phyloP scores from a whole-genome alignment of 1,140 invertebrate species.

The Pseudobourletiella spinata region DNA sequence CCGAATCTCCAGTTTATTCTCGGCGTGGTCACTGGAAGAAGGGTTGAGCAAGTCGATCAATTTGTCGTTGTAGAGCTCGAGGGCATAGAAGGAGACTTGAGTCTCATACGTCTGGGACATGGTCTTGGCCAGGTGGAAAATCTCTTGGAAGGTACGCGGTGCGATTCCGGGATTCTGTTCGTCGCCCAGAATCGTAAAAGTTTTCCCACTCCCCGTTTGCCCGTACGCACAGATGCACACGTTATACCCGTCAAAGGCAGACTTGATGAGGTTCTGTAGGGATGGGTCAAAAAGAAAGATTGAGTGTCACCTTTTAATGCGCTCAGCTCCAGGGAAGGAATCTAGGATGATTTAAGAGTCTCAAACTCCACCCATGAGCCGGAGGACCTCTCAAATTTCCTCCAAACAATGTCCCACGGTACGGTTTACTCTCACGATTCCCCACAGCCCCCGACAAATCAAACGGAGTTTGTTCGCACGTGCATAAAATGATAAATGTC shows the following conservation, averaged over 20 bases:
- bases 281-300: no score
- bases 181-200: constrained; percentile 43
- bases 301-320: no score
- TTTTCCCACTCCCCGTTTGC: constrained; percentile 90
- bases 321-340: no score
- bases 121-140: constrained; percentile 34
- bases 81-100: constrained; percentile 36
- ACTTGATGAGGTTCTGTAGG: constrained; percentile 50
- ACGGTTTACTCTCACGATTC: no score
- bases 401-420: no score
- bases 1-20: constrained; percentile 46
- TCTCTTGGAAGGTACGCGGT: constrained; percentile 36
- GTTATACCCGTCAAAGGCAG: constrained; percentile 86
- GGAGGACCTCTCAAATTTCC: no score
- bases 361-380: no score
- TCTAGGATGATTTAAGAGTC: no score
- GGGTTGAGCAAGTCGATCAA: constrained; percentile 38
- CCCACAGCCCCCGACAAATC: no score
- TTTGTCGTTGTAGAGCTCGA: constrained; percentile 39
- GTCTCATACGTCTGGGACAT: constrained; percentile 31
- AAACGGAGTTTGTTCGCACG: no score
- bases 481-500: no score
- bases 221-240: constrained; percentile 95
- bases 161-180: constrained; percentile 37
- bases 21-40: not conserved